Evolutionary conservation across 2,113 vertebrate species (phyloP).

Genomic region (Elachura formosa): DNA sequence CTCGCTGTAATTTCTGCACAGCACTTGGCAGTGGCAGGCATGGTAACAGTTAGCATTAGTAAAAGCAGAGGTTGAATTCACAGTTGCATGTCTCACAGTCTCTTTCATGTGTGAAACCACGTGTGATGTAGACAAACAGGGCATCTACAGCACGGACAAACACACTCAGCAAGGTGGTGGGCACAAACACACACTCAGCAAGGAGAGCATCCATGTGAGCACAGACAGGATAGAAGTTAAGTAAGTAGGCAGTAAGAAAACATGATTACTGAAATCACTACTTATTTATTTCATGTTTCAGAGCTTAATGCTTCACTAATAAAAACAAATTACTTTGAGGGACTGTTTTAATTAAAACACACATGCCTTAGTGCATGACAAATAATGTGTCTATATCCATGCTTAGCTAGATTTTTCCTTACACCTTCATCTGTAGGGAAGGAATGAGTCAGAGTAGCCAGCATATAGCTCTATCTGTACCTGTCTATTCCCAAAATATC

Average conservation of each 20-base stretch:
- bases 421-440: neutral
- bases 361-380: neutral
- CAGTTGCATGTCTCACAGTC: neutral
- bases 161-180: too few species aligned
- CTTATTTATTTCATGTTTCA: neutral
- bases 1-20: conserved; percentile 17
- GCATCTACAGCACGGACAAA: neutral
- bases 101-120: conserved; percentile 16
- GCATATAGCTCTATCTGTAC: conserved; percentile 48
- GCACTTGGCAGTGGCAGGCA: conserved; percentile 48
- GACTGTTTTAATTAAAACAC: neutral
- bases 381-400: neutral
- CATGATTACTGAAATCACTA: neutral
- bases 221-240: neutral
- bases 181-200: too few species aligned
- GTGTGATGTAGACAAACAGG: neutral
- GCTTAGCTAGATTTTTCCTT: conserved; percentile 14
- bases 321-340: neutral
- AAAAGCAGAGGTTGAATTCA: conserved; percentile 49
- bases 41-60: conserved; percentile 45
- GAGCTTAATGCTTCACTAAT: neutral
- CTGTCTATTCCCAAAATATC: conserved; percentile 66
- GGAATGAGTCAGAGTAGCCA: conserved; percentile 1
- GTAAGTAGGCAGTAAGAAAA: neutral
- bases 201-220: neutral